These are phyloP conservation scores for Muschampia plurimacula DNA, from an alignment of 2,888 invertebrate species.

Conservation along the genomic window DNA sequence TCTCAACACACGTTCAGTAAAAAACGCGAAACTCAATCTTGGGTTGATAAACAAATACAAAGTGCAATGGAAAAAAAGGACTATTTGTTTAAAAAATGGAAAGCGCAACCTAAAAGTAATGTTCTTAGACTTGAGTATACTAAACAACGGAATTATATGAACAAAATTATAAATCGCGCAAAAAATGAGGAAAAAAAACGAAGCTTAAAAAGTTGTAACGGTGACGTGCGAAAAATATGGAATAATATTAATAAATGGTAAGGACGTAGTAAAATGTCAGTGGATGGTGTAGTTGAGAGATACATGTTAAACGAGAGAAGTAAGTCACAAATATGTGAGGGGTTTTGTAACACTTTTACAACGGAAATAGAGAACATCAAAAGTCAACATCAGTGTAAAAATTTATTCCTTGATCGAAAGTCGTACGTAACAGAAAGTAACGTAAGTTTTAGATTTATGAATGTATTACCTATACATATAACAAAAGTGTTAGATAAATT, in stretches of 20 bases:
- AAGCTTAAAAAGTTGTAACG: not conserved
- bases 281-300: not conserved
- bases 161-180: not conserved
- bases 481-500: not conserved
- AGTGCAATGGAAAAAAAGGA: not conserved
- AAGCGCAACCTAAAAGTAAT: not conserved
- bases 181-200: not conserved
- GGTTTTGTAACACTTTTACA: not conserved
- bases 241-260: not conserved
- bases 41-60: not conserved
- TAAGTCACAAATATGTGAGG: not conserved
- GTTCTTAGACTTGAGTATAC: not conserved
- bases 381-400: not conserved
- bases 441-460: not conserved
- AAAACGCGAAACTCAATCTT: not conserved
- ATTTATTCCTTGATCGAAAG: not conserved
- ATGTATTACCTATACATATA: not conserved
- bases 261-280: not conserved
- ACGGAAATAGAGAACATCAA: not conserved
- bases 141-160: not conserved
- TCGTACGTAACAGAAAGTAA: not conserved
- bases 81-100: not conserved
- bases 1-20: not conserved
- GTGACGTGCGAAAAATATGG: constrained; percentile 6
- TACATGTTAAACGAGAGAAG: not conserved